Evolutionary conservation across 2,888 invertebrate species (phyloP).

Genomic region (Ptychoptera contaminata): DNA sequence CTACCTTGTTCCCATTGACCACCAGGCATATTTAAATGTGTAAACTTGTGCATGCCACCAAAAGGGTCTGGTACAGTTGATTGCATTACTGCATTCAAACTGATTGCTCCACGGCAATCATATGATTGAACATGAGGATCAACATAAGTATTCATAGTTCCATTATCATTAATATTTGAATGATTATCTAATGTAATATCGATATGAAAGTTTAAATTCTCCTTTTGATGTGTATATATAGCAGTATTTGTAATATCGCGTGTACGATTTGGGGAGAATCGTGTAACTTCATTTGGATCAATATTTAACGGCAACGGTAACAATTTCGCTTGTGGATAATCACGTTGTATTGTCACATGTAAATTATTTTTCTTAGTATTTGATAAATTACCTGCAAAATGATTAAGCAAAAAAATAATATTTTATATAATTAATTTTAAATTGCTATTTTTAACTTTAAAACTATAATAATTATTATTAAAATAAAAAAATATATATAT

Average conservation of each 20-base stretch:
- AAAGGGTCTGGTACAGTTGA: conserved; percentile 58
- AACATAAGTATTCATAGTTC: conserved; percentile 7
- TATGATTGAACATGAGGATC: conserved; percentile 50
- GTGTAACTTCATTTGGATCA: conserved; percentile 44
- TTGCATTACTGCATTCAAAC: conserved; percentile 54
- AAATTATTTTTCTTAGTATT: too few relatives aligned
- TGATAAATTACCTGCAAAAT: too few relatives aligned
- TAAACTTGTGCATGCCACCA: conserved; percentile 36
- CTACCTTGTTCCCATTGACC: conserved; percentile 52
- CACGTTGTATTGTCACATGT: conserved; percentile 17
- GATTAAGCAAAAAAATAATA: too few relatives aligned
- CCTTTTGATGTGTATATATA: conserved; percentile 32
- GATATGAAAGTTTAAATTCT: conserved; percentile 12
- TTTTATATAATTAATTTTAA: too few relatives aligned
- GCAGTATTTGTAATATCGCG: conserved; percentile 48
- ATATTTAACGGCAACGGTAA: conserved; percentile 47
- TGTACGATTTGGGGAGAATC: conserved; percentile 46
- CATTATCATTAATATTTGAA: neutral
- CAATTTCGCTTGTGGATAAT: conserved; percentile 36
- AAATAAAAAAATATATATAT: too few relatives aligned
- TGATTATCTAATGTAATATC: conserved; percentile 21
- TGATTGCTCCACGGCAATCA: conserved; percentile 49
- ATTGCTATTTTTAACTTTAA: too few relatives aligned
- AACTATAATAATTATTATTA: too few relatives aligned
- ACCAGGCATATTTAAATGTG: conserved; percentile 62